Base-by-base conservation (phyloP, 2,888 invertebrate species). In the Smittia sp. region DNA sequence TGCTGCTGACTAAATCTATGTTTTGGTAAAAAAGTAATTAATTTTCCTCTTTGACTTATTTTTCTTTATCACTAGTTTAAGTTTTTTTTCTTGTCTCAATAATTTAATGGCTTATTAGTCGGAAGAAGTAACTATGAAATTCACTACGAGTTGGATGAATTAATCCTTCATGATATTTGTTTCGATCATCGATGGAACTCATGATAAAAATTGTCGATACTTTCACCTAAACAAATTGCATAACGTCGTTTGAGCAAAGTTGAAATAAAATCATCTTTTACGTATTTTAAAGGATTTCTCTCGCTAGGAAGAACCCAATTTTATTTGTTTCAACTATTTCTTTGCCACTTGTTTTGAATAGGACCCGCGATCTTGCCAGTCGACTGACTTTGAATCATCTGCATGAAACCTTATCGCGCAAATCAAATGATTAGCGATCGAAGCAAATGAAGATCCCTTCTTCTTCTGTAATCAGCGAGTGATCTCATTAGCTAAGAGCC, bases 11-110 rank as follows among this genome's bases (percentile, higher is more conserved):
- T 69, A 69, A 69, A 69, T 69, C 68, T 69, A 69, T 62, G 24
- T 69, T 68, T 69, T 69, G 68, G 68, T 69, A 69, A 52, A 69
- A 69, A 69, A 69, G 68, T 69, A 69, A 69, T 69, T 69, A 67
- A 66, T 66, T 67, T 67, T 67, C 15, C n/a, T 22, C 25, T 67
- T 67, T 67, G 67, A 67, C 67, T 67, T 67, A 67, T 69, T n/a
- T n/a, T n/a, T 15, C 13, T 63, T 63, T 69, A 69, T 69, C 68
- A 69, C 68, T 69, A 52, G 25, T 63, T 27, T 27, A 27, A 39
- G 22, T 15, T 69, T 46, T 69, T 69, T 69, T 41, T 41, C 15
- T 6, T 38, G n/a, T 69, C 13, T 69, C 24, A 25, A 69, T 38
- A 52, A 38, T 52, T 66, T 67, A 32, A 67, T 67, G 27, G 38